These are phyloP conservation scores for Himalopsyche kuldschensis DNA, from an alignment of 2,888 invertebrate species.

Conservation along the genomic window DNA sequence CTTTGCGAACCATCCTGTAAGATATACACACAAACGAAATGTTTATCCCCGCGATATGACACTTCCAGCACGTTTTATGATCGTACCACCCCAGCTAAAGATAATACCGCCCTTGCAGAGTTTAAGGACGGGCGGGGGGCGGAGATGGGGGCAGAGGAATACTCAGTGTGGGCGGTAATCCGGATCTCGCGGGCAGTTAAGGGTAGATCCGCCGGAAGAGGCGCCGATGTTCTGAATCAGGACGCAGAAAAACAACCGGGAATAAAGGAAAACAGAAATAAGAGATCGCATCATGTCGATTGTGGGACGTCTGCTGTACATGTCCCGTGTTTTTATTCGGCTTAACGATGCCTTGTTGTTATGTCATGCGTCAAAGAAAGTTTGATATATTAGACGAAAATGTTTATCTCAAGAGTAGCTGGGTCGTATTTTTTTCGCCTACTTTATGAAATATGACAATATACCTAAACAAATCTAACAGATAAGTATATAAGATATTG, in stretches of 20 bases:
- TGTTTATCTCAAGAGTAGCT: neutral
- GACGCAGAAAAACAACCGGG: conserved; percentile 5
- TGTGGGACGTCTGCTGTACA: neutral
- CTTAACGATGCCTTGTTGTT: neutral
- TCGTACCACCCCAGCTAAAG: conserved; percentile 5
- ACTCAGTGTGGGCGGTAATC: neutral
- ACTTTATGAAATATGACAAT: neutral
- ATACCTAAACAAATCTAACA: neutral
- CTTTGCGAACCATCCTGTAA: neutral
- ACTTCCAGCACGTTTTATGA: conserved; percentile 26
- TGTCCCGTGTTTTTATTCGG: neutral
- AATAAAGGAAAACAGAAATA: conserved; percentile 5
- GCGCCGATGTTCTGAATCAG: conserved; percentile 5
- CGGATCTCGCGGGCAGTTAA: neutral
- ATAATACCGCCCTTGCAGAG: conserved; percentile 11
- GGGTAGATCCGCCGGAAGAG: neutral
- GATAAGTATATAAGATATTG: neutral
- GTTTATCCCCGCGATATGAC: conserved; percentile 25
- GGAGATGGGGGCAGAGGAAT: neutral
- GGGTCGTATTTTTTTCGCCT: neutral
- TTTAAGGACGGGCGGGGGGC: neutral
- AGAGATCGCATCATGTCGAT: neutral
- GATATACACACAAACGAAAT: conserved; percentile 9
- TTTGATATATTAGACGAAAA: neutral
- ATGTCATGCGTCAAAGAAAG: neutral